Base-by-base conservation (phyloP, 2,113 vertebrate genomes). In the Brachypodius melanocephalos region DNA sequence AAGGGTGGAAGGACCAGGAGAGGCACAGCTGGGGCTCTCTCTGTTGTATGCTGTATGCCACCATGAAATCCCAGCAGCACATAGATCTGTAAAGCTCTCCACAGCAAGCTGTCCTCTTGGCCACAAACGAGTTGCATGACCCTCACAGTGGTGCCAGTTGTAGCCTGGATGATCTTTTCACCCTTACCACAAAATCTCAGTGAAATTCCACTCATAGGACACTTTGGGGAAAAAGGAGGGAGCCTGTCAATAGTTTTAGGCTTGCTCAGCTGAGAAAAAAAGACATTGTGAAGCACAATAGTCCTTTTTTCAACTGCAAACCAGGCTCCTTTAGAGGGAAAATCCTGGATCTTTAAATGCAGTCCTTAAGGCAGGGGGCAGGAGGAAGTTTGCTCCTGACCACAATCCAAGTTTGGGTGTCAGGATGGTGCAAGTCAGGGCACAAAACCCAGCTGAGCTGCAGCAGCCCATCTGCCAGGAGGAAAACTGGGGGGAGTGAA, bases 381-480 rank as follows among this genome's bases (percentile, higher is more conserved):
- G 28, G 16, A 46, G 25, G 49, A 20, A 19, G 12, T 40, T 61
- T 82, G 17, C 71, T 85, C 58, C 38, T 58, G 62, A 36, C 20
- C 34, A 38, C 43, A 20, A 83, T 86, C 84, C 67, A 67, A 46
- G 75, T 54, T 63, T 86, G 9, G 4, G 67, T 15, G 46, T 46
- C 69, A 31, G 63, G 28, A 5, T 31, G 67, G 49, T 34, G 75
- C 40, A 43, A 43, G 66, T 2, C 48, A 40, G 88, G 90, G 62
- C 94, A 76, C 88, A 76, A 22, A 80, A 18, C 69, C 67, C 75
- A 67, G 46, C 85, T 76, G 92, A 46, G 85, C 58, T 54, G 38
- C 82, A 74, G 68, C 68, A 81, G 73, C 66, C 85, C 96, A 89
- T 91, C 85, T 96, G 92, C 88, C 92, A 93, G 94, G 25, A 88